Base-by-base conservation (phyloP, 2,888 invertebrate genomes). In the Campaea margaritaria region DNA sequence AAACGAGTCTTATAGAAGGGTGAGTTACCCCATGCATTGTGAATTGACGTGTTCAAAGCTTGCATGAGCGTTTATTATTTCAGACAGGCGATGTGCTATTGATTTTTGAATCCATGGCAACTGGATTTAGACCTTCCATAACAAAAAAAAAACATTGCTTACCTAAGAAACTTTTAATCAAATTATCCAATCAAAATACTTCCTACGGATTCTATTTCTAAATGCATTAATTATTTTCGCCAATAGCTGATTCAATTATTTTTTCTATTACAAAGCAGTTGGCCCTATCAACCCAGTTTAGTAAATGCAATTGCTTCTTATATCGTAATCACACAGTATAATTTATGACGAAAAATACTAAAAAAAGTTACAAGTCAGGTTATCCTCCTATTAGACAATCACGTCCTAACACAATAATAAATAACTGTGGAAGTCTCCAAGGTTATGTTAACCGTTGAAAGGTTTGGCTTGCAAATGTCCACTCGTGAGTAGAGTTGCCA, bases 1-100 rank as follows among this genome's bases (percentile, higher is more conserved):
- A 92, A 91, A 91, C 91, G 89, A 88, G 89, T 89, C 85, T 68
- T 74, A 77, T 77, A 79, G 82, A 87, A 89, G 91, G 91, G 91
- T 91, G 90, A 87, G 86, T 83, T 80, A 85, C 90, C 91, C 91
- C 75, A 69, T 63, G 62, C 61, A 86, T 83, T 83, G 81, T 85
- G 74, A 81, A 83, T 83, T 81, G 84, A 79, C 83, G 83, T 88
- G 87, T 84, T 84, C 81, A 75, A 78, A 83, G 81, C 83, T 86
- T 74, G 84, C 86, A 83, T 81, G 83, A 85, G 76, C 83, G 79
- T 83, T 84, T 89, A 87, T 88, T 90, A 86, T 88, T 81, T 72
- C 74, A 75, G 77, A 79, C 87, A 86, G 83, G 85, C 87, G 79
- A 88, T 81, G 76, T 76, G 68, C 64, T 66, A 87, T 87, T 79